Evolutionary conservation across 2,113 vertebrate genomes (phyloP).

Genomic region (Pitta sordida): DNA sequence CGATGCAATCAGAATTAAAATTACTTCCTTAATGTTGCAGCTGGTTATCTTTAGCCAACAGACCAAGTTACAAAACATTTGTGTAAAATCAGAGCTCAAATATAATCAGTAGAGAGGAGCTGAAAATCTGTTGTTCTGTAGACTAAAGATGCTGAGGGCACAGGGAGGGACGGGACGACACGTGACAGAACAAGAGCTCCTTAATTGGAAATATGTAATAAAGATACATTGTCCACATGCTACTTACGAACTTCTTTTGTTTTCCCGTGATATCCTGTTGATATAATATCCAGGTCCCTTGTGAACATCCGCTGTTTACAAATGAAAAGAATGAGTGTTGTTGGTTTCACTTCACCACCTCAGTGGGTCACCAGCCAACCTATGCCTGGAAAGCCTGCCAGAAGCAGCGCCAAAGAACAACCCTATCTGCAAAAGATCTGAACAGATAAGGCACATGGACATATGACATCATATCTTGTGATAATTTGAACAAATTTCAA

Average conservation of each 20-base stretch:
- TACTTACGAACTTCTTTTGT: constrained; percentile 31
- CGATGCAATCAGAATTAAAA: background rate
- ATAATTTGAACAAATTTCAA: background rate
- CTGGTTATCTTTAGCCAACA: background rate
- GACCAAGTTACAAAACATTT: background rate
- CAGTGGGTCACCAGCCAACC: background rate
- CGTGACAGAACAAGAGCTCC: background rate
- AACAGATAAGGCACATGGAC: background rate
- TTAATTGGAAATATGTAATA: constrained; percentile 36
- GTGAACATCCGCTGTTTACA: constrained; percentile 29
- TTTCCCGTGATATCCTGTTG: constrained; percentile 48
- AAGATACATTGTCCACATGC: background rate
- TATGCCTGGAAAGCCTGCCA: background rate
- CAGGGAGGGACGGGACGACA: background rate
- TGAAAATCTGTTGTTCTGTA: background rate
- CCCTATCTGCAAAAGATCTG: constrained; percentile 38
- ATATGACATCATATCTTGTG: constrained; percentile 40
- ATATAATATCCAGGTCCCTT: constrained; percentile 19
- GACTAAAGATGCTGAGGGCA: background rate
- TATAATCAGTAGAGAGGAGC: background rate
- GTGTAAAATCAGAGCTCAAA: constrained; percentile 7
- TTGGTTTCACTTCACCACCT: constrained; percentile 34
- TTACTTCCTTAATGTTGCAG: background rate
- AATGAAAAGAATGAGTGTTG: background rate
- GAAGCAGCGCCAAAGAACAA: background rate